These are phyloP conservation scores for Drosophila cardini DNA, from an alignment of 1,140 invertebrate species.

Conservation along the genomic window DNA sequence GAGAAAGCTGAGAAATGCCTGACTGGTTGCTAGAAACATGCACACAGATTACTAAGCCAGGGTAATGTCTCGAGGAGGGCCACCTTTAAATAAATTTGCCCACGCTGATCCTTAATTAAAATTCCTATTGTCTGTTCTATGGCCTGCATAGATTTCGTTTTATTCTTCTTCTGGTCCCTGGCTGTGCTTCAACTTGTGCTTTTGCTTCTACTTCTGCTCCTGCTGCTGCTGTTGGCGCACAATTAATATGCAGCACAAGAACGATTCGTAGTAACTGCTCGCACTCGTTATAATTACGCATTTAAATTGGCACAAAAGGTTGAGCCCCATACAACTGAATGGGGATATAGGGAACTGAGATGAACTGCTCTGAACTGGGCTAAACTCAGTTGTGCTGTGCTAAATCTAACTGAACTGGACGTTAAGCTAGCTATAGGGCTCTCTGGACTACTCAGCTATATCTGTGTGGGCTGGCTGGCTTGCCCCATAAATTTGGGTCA, in stretches of 20 bases:
- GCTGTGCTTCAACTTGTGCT: background rate
- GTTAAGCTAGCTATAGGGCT: background rate
- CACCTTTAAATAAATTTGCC: slow-evolving; percentile 78
- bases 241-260: slow-evolving; percentile 79
- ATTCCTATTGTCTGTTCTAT: slow-evolving; percentile 70
- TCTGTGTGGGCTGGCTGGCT: slow-evolving; percentile 50
- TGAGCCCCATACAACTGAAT: slow-evolving; percentile 33
- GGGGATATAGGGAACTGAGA: slow-evolving; percentile 3
- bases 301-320: slow-evolving; percentile 82
- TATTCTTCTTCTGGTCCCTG: slow-evolving; percentile 1
- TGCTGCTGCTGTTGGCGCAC: slow-evolving; percentile 39
- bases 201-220: slow-evolving; percentile 2
- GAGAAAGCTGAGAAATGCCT: slow-evolving; percentile 48
- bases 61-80: slow-evolving; percentile 1
- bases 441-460: slow-evolving; percentile 4
- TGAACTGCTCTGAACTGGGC: slow-evolving; percentile 2
- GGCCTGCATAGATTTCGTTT: slow-evolving; percentile 52
- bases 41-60: slow-evolving; percentile 70
- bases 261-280: slow-evolving; percentile 69
- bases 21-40: slow-evolving; percentile 54
- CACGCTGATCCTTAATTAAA: slow-evolving; percentile 81
- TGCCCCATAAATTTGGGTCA: slow-evolving; percentile 80
- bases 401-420: background rate
- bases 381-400: background rate
- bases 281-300: slow-evolving; percentile 82